Evolutionary conservation across 1,140 invertebrate species (phyloP).

Genomic region (Drosophila ficusphila): DNA sequence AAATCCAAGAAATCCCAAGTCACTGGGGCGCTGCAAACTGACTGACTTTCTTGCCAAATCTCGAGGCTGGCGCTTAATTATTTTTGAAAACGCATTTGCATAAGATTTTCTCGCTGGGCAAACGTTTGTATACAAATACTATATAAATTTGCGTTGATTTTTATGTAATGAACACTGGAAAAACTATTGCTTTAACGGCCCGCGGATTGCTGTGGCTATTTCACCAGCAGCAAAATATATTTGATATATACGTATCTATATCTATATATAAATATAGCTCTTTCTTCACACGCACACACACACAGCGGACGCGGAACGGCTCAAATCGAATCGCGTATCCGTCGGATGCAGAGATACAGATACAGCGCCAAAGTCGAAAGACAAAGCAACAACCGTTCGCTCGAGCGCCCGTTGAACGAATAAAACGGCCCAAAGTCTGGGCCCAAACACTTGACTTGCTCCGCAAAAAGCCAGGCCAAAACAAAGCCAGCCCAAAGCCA

Average conservation of each 20-base stretch:
- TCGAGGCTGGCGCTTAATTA: slow-evolving; percentile 47
- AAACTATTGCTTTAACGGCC: slow-evolving; percentile 58
- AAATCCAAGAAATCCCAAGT: slow-evolving; percentile 27
- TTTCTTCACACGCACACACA: slow-evolving; percentile 75
- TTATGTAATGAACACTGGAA: slow-evolving; percentile 70
- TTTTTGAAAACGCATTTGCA: slow-evolving; percentile 55
- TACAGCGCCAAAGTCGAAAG: slow-evolving; percentile 32
- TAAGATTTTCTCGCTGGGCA: slow-evolving; percentile 37
- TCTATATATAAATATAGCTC: slow-evolving; percentile 67
- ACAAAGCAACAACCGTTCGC: slow-evolving; percentile 79
- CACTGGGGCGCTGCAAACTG: slow-evolving; percentile 34
- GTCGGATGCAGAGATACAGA: slow-evolving; percentile 60
- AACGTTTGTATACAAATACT: slow-evolving; percentile 13
- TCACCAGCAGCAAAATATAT: slow-evolving; percentile 56
- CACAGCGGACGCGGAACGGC: slow-evolving; percentile 35
- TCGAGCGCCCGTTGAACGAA: slow-evolving; percentile 73
- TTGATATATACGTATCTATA: slow-evolving; percentile 29
- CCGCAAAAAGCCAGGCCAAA: slow-evolving; percentile 32
- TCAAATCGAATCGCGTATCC: slow-evolving; percentile 59
- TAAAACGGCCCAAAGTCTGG: slow-evolving; percentile 59
- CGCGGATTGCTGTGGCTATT: slow-evolving; percentile 42
- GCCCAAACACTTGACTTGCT: slow-evolving; percentile 54
- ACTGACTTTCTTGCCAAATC: slow-evolving; percentile 53
- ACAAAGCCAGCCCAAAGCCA: slow-evolving; percentile 54
- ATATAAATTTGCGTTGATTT: slow-evolving; percentile 22